Base-by-base conservation (phyloP, 2,113 vertebrate species). In the Hippocampus mohnikei region DNA sequence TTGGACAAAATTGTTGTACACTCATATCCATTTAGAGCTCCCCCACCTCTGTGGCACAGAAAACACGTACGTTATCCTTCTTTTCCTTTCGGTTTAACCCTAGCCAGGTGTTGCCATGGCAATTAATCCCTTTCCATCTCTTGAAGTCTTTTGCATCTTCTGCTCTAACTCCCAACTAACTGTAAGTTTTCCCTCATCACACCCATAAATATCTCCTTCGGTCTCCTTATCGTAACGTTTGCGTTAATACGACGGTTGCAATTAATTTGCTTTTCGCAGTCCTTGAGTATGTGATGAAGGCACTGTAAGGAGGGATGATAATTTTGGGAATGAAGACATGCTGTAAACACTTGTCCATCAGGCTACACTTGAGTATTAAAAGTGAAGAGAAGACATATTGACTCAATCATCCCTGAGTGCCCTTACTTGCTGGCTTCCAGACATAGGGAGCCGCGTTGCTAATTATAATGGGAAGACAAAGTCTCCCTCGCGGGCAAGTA, bases 391-490 rank as follows among this genome's bases (percentile, higher is more conserved):
- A 88, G 86, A 89, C 79, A 84, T 86, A 91, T 88, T 87, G 90
- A 90, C 82, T 88, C 81, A 88, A 77, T 75, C 83, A 80, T 88
- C 83, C 73, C 78, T 68, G 74, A 87, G 80, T 88, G 84, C 87
- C 86, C 82, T 89, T 85, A 74, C 83, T 88, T 75, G 84, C 81
- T 85, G 81, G 83, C 83, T 82, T 71, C 69, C 76, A 77, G 71
- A 89, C 78, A 80, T 78, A 87, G 72, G 71, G 81, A 84, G 82
- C 80, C 81, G 82, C 76, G 75, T 81, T 89, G 87, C 85, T 89
- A 88, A 92, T 91, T 91, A 85, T 87, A 88, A 87, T 86, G 77
- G 84, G 82, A 90, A 90, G 85, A 88, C 84, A 85, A 85, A 86
- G 74, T 87, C 81, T 86, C 81, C 79, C 81, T 75, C 75, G 84